Evolutionary conservation across 2,888 invertebrate species (phyloP).

Genomic region (Cancer borealis): DNA sequence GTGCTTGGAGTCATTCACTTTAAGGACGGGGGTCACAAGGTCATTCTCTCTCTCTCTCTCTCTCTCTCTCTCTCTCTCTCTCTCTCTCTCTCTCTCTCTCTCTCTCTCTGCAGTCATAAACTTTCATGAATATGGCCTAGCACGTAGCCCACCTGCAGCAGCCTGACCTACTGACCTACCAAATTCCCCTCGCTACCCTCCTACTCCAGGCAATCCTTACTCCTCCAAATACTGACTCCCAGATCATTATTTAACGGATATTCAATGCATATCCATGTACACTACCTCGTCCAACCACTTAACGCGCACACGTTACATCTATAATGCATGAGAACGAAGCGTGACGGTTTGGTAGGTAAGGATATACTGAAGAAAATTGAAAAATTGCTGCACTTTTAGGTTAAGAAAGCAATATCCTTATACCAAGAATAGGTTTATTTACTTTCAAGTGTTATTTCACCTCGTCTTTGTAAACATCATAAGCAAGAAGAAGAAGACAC

Average conservation of each 20-base stretch:
- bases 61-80: constrained; percentile 18
- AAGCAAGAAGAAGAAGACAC: background rate
- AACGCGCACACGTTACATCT: no score
- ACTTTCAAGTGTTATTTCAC: background rate
- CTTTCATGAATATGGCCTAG: background rate
- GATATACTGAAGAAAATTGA: background rate
- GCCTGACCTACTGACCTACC: constrained; percentile 1
- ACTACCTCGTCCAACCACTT: no score
- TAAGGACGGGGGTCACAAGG: background rate
- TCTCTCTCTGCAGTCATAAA: constrained; percentile 26
- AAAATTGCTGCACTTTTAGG: background rate
- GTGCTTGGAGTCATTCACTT: background rate
- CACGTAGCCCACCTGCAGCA: background rate
- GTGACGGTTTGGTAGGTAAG: no score
- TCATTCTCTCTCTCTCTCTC: constrained; percentile 56
- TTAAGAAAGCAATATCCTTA: background rate
- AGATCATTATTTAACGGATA: background rate
- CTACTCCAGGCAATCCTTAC: background rate
- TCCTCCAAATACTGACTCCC: background rate
- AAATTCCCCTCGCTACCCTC: background rate
- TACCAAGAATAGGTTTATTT: background rate
- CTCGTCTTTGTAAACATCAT: background rate
- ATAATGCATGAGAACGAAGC: background rate
- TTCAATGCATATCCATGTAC: background rate
- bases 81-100: constrained; percentile 10